These are phyloP conservation scores for Rhodinocichla rosea DNA, from an alignment of 2,113 vertebrate species.

Conservation along the genomic window DNA sequence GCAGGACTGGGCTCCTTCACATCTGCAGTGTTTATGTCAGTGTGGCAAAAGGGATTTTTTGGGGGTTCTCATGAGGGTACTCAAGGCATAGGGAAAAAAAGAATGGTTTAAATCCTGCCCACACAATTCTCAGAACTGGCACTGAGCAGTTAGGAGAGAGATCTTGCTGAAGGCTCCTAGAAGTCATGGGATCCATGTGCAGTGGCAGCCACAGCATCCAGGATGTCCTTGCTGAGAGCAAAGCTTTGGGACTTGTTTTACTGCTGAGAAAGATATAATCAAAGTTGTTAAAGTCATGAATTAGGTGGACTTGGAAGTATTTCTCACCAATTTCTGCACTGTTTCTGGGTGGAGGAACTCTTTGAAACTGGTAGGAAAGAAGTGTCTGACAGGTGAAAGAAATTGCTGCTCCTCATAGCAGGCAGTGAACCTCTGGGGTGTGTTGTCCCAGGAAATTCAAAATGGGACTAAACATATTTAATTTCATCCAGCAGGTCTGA, in stretches of 20 bases:
- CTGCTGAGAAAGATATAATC: neutral
- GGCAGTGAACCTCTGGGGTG: neutral
- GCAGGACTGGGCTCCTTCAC: neutral
- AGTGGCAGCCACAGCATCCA: neutral
- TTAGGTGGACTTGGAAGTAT: neutral
- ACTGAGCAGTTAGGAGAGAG: neutral
- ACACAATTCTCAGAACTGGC: neutral
- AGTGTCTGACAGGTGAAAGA: neutral
- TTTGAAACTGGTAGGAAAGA: neutral
- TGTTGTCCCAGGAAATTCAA: neutral
- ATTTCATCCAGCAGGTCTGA: neutral
- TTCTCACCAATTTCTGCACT: neutral
- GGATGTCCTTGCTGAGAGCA: neutral
- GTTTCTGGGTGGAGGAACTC: neutral
- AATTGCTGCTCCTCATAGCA: neutral
- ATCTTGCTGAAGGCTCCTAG: neutral
- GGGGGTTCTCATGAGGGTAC: neutral
- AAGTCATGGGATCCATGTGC: neutral
- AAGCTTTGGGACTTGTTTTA: neutral
- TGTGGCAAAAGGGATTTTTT: neutral
- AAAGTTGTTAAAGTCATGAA: neutral
- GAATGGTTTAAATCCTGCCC: neutral
- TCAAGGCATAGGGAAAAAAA: neutral
- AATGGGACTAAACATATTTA: neutral
- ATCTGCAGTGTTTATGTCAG: fast-evolving